Base-by-base conservation (phyloP, 2,888 invertebrate genomes). In the Eristalis tenax region DNA sequence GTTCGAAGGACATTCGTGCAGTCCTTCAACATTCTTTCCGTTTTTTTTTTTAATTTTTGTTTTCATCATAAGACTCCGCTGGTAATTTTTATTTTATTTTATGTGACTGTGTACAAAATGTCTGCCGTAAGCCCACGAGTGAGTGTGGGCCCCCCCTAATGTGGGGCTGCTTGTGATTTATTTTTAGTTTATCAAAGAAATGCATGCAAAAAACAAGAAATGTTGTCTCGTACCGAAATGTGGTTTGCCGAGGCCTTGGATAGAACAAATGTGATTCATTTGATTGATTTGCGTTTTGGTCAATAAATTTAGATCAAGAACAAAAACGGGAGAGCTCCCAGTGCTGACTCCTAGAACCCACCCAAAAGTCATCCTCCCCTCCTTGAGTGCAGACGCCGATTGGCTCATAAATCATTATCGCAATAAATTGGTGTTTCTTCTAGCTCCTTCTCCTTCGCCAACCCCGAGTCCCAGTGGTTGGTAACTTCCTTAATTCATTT, bases 1-100 rank as follows among this genome's bases (percentile, higher is more conserved):
- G 2, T 40, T 65, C 28, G 0, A 65, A 57, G 70, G 64, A 78
- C 77, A 71, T 65, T 65, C 23, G 63, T 35, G 40, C n/a, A 59
- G 65, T 50, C 32, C 59, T 40, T 63, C 8, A 5, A 1, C 32
- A 32, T 82, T 56, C 64, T 40, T 61, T 81, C 74, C 50, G 13
- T 64, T 2, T 71, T 83, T 13, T 82, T 56, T 64, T 13, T 82
- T 56, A 64, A 23, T 78, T 61, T 80, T 77, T 66, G 10, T 69
- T 8, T 75, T 83, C 75, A 79, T 86, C 86, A 86, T 86, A 86
- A 86, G 86, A 86, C 86, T 86, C 28, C 86, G 86, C 86, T 83
- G 78, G 75, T 86, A 26, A 74, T 59, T 74, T 61, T 26, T 50
- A 43, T 81, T 59, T 26, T 26, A 26, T 26, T 77, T 56, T 22